These are phyloP conservation scores for Leptodactylus fuscus DNA, from an alignment of 2,113 vertebrate species.

Conservation along the genomic window DNA sequence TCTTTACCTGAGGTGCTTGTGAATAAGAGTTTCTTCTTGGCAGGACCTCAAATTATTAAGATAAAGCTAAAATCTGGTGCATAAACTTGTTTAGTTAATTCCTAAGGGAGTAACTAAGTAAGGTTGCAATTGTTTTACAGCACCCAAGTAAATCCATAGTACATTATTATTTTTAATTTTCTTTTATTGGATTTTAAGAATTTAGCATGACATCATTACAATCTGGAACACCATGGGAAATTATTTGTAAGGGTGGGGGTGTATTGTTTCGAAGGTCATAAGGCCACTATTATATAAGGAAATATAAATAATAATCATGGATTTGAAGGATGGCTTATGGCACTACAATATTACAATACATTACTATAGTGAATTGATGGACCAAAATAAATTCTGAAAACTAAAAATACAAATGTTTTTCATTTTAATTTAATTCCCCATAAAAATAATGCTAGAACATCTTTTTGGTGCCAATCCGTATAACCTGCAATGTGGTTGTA, in stretches of 20 bases:
- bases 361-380: too few relatives aligned
- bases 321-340: not conserved
- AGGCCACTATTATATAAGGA: not conserved
- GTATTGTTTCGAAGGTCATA: slow-evolving; percentile 36
- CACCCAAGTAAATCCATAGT: slow-evolving; percentile 53
- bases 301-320: not conserved
- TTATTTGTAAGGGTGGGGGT: not conserved
- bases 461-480: too few relatives aligned
- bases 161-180: slow-evolving; percentile 59
- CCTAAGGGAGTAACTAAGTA: slow-evolving; percentile 29
- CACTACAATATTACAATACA: too few relatives aligned
- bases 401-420: too few relatives aligned
- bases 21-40: slow-evolving; percentile 38
- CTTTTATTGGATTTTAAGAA: slow-evolving; percentile 58
- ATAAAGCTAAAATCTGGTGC: slow-evolving; percentile 44
- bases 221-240: slow-evolving; percentile 33
- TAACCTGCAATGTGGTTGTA: too few relatives aligned
- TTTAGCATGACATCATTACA: slow-evolving; percentile 50
- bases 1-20: slow-evolving; percentile 53
- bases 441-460: too few relatives aligned
- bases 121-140: slow-evolving; percentile 53
- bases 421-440: too few relatives aligned
- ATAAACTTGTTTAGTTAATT: slow-evolving; percentile 39
- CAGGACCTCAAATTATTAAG: slow-evolving; percentile 42
- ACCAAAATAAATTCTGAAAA: too few relatives aligned